A percentile compares a stretch with the other conserved stretches of the same genome.
phyloP scores from a whole-genome alignment of 2,888 invertebrate genomes.

The Callyntrura sp. region DNA sequence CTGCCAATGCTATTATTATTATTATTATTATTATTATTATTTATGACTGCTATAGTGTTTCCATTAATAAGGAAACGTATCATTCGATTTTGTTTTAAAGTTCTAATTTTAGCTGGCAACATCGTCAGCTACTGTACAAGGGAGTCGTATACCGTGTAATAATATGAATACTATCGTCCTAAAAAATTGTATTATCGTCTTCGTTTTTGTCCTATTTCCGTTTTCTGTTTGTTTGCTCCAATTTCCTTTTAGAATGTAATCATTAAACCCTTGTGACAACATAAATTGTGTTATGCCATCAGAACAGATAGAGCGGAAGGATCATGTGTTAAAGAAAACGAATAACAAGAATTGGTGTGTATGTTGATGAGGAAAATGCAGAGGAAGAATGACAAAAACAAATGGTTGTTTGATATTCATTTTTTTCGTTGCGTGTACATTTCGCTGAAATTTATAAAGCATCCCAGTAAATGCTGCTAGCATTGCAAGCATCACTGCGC shows the following conservation, averaged over 20 bases:
- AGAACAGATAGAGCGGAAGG: conserved; percentile 8
- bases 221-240: conserved; percentile 59
- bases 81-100: neutral
- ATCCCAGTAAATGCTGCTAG: too few relatives aligned
- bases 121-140: neutral
- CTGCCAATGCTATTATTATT: neutral
- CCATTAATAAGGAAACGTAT: neutral
- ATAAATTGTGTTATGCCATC: conserved; percentile 57
- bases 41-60: neutral
- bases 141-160: neutral
- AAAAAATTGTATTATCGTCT: neutral
- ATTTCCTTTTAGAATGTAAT: conserved; percentile 53
- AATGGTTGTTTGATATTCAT: conserved; percentile 30
- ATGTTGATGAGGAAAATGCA: neutral
- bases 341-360: neutral
- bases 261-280: conserved; percentile 57
- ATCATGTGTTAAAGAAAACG: neutral
- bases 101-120: conserved; percentile 4
- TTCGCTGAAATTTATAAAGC: too few relatives aligned
- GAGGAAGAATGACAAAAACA: conserved; percentile 53
- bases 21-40: neutral
- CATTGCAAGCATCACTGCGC: too few relatives aligned
- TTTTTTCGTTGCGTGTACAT: neutral
- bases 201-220: conserved; percentile 58
- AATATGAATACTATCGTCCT: neutral